Conservation (phyloP, 2,113 vertebrate genomes). For the Thomomys bottae region DNA sequence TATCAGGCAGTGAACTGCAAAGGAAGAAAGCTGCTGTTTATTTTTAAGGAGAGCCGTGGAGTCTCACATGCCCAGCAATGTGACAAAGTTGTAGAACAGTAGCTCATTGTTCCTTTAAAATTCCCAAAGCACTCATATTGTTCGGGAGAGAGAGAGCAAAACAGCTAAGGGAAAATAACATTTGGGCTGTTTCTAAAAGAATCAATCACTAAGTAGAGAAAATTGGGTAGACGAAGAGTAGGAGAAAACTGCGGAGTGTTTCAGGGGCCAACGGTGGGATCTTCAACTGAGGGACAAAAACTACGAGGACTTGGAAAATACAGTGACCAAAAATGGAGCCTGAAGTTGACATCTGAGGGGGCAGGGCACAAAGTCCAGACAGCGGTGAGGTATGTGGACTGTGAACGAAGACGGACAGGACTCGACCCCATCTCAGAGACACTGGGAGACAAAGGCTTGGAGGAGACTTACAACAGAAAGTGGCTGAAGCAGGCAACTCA, state of each 20-base stretch:
- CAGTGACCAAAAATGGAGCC: background rate
- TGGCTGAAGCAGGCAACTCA: background rate
- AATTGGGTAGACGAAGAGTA: background rate
- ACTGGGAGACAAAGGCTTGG: background rate
- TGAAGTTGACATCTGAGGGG: background rate
- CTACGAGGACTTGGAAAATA: background rate
- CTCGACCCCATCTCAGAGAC: background rate
- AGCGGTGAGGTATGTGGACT: too few species aligned
- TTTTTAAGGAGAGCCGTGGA: constrained; percentile 37
- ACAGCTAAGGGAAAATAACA: background rate
- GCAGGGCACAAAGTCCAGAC: too few species aligned
- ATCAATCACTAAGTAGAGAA: background rate
- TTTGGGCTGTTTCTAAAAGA: background rate
- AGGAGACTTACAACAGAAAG: constrained; percentile 4
- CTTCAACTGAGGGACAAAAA: background rate
- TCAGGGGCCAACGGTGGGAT: background rate
- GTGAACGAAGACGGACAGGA: too few species aligned
- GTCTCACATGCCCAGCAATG: background rate
- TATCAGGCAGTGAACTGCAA: constrained; percentile 2
- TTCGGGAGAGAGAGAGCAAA: background rate
- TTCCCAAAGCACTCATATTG: background rate
- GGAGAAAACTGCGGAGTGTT: background rate
- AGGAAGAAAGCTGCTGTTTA: constrained; percentile 4
- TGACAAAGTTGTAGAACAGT: background rate
- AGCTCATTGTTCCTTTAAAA: constrained; percentile 22